Percentiles rank a stretch among this genome's conserved stretches.
These are phyloP conservation scores for Drosophila rhopaloa DNA, from an alignment of 1,140 invertebrate genomes.

Conservation along the genomic window DNA sequence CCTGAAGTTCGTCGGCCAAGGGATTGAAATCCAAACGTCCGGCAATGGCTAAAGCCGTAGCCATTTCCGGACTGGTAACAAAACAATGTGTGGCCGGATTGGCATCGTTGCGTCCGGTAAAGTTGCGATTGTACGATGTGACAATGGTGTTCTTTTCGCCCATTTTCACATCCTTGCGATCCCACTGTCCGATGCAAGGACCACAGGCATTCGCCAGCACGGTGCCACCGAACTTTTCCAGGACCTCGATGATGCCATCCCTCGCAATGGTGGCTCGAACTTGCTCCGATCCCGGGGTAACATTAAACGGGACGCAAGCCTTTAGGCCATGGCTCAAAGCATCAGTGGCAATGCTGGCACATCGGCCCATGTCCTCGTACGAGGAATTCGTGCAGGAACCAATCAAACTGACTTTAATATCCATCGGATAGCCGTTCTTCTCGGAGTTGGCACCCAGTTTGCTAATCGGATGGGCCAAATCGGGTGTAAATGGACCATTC, in stretches of 20 bases:
- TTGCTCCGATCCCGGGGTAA: slow-evolving; percentile 99
- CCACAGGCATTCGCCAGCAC: slow-evolving; percentile 99
- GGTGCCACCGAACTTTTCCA: slow-evolving; percentile 88
- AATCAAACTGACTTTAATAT: slow-evolving; percentile 98
- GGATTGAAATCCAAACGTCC: slow-evolving; percentile 98
- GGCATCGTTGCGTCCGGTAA: slow-evolving; percentile 98
- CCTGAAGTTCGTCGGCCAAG: slow-evolving; percentile 92
- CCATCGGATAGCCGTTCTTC: slow-evolving; percentile 97
- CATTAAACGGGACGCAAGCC: slow-evolving; percentile 97
- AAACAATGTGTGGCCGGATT: slow-evolving; percentile 99
- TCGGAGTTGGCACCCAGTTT: slow-evolving; percentile 94
- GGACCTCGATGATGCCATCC: slow-evolving; percentile 94
- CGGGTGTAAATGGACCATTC: slow-evolving; percentile 99
- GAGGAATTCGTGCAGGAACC: slow-evolving; percentile 99
- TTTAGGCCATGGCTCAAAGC: slow-evolving; percentile 97
- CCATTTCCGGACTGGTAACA: slow-evolving; percentile 99
- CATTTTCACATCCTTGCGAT: slow-evolving; percentile 98
- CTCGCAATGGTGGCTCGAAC: slow-evolving; percentile 99
- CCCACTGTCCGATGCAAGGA: slow-evolving; percentile 99
- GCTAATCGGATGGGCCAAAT: slow-evolving; percentile 98
- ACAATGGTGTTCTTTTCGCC: slow-evolving; percentile 99
- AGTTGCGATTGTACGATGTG: slow-evolving; percentile 99
- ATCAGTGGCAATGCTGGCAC: slow-evolving; percentile 96
- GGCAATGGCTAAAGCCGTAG: slow-evolving; percentile 96
- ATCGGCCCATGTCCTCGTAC: slow-evolving; percentile 99